phyloP scores from a whole-genome alignment of 2,113 vertebrate species.

The Calidris pugnax region DNA sequence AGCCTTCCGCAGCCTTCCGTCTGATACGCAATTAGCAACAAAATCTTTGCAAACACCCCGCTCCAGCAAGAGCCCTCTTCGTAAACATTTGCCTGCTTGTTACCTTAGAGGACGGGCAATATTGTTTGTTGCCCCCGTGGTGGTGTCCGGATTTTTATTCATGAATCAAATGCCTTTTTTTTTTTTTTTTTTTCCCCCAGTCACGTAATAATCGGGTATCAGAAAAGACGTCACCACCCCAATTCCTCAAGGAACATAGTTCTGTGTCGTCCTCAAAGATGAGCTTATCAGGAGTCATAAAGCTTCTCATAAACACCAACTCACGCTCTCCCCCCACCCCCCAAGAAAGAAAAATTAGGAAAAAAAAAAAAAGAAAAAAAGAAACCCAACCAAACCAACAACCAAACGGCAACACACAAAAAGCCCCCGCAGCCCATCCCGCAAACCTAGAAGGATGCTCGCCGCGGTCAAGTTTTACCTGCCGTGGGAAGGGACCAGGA shows the following conservation, averaged over 20 bases:
- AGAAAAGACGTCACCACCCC: constrained; percentile 94
- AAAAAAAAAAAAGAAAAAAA: background rate
- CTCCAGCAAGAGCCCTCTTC: constrained; percentile 75
- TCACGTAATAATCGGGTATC: constrained; percentile 93
- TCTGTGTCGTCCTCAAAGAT: constrained; percentile 89
- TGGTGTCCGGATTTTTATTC: constrained; percentile 91
- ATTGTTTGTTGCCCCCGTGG: constrained; percentile 83
- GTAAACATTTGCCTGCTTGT: constrained; percentile 85
- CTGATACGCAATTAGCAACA: constrained; percentile 73
- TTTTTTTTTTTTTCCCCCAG: constrained; percentile 77
- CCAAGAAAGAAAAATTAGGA: background rate
- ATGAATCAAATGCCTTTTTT: constrained; percentile 85
- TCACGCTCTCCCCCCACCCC: constrained; percentile 49
- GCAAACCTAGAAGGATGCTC: too few species aligned
- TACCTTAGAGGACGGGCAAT: constrained; percentile 84
- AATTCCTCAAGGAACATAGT: constrained; percentile 93
- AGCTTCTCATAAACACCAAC: constrained; percentile 82
- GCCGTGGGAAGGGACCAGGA: too few species aligned
- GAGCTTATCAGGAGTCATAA: constrained; percentile 88
- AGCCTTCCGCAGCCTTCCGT: constrained; percentile 76
- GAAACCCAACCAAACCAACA: too few species aligned
- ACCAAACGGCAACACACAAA: too few species aligned
- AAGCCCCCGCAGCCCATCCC: too few species aligned
- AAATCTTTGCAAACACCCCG: constrained; percentile 71
- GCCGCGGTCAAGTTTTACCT: too few species aligned